These are phyloP conservation scores for Drosophila quadrilineata DNA, from an alignment of 1,140 invertebrate species.

Conservation along the genomic window DNA sequence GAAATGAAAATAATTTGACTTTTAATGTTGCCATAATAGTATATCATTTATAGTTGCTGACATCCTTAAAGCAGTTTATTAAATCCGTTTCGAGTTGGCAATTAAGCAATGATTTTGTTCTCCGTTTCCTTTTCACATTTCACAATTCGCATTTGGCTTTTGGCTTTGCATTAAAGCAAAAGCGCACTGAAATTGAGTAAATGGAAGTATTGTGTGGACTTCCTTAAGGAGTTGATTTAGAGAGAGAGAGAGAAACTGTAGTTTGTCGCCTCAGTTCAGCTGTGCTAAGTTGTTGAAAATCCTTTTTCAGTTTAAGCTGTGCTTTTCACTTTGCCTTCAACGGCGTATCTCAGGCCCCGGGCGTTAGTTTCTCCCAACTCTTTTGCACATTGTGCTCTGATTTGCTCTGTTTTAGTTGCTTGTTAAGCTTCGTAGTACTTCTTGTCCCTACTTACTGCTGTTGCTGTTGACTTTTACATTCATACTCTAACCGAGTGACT, in stretches of 20 bases:
- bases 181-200: constrained; percentile 7
- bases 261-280: neutral
- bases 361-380: constrained; percentile 39
- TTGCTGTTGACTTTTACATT: constrained; percentile 66
- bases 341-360: neutral
- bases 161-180: constrained; percentile 25
- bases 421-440: constrained; percentile 63
- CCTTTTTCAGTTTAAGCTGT: constrained; percentile 36
- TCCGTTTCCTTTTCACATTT: no score
- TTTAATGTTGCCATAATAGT: no score
- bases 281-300: constrained; percentile 27
- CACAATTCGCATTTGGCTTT: constrained; percentile 2
- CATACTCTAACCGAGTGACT: no score
- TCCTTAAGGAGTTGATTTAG: constrained; percentile 8
- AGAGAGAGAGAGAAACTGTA: no score
- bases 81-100: no score
- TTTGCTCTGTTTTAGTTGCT: constrained; percentile 64
- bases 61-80: no score
- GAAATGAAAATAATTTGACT: no score
- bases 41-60: no score
- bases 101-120: no score
- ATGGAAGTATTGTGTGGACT: constrained; percentile 1
- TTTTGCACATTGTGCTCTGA: constrained; percentile 67
- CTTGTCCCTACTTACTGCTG: constrained; percentile 68
- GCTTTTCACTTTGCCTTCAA: constrained; percentile 24